A percentile compares a stretch with the other conserved stretches of the same genome.
Evolutionary conservation across 2,888 invertebrate species (phyloP).

Genomic region (Amiota mariae): DNA sequence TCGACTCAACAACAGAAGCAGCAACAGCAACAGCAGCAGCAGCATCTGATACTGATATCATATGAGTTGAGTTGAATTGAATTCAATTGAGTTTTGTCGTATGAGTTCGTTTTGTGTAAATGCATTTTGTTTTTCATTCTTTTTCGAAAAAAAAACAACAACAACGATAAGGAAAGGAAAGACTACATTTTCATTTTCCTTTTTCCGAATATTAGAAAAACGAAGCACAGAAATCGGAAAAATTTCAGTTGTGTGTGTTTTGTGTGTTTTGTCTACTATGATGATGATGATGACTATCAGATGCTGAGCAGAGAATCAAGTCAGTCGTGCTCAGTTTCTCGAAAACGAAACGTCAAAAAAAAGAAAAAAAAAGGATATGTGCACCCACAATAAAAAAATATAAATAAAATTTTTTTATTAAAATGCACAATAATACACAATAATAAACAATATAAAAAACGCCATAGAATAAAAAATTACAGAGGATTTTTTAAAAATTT

Average conservation of each 20-base stretch:
- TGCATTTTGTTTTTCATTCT: conserved; percentile 16
- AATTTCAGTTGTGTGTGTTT: conserved; percentile 6
- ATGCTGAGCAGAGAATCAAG: conserved; percentile 58
- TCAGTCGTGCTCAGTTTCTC: conserved; percentile 70
- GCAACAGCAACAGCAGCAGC: no score
- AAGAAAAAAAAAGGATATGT: conserved; percentile 45
- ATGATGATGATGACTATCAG: conserved; percentile 54
- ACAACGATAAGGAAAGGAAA: neutral
- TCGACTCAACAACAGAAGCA: neutral
- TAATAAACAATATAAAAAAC: conserved; percentile 7
- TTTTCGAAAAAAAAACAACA: neutral
- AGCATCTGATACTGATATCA: no score
- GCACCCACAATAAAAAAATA: conserved; percentile 27
- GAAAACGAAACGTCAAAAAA: conserved; percentile 53
- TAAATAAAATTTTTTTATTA: conserved; percentile 4
- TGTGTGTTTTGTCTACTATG: conserved; percentile 40
- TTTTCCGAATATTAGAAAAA: conserved; percentile 26
- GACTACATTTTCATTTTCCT: neutral
- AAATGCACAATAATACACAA: no score
- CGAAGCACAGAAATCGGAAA: conserved; percentile 15
- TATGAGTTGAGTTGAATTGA: neutral
- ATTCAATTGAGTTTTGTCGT: neutral
- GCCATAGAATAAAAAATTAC: neutral
- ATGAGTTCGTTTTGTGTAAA: conserved; percentile 17
- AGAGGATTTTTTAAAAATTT: conserved; percentile 12